Base-by-base conservation (phyloP, 2,888 invertebrate genomes). In the Dendrolimus houi region DNA sequence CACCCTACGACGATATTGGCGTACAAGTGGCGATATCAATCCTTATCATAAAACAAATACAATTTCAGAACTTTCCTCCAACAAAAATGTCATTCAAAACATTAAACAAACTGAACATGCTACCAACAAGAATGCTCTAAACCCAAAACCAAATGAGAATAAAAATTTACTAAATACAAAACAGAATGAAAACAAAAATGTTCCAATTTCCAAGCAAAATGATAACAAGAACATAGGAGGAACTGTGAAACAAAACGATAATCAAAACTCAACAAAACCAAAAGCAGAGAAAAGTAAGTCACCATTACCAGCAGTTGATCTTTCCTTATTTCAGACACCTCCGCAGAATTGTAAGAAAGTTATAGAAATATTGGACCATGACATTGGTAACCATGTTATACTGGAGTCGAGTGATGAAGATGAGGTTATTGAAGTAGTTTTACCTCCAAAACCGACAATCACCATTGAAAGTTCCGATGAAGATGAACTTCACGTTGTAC, bases 391-490 rank as follows among this genome's bases (percentile, higher is more conserved):
- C 7, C 63, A 71, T 52, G 72, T 87, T 59, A 62, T 85, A 42
- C 72, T 90, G 41, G 80, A 84, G 61, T 75, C 87, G 54, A 90
- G 90, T 70, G 89, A 88, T 70, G 91, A 90, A 56, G 90, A 90
- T 75, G 91, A 91, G 62, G 90, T 91, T 13, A 72, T 91, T 60
- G 91, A 89, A 70, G 80, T 91, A 41, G 83, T 76, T n/a, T 62
- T 91, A 54, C 88, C 87, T 58, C 86, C 87, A 2, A 87, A 87
- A 67, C 89, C 87, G 0, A 88, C 87, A 9, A 89, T 91, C 55
- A 89, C 85, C 13, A 87, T 91, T 61, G 90, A 90, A 61, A 91
- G 90, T 69, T 91, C 91, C 12, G 91, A 91, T 70, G 91, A 91
- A 65, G 89, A 89, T 62, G 86, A 87, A 62, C 62, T 78, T 9